A percentile compares a stretch with the other conserved stretches of the same genome.
Evolutionary conservation across 2,113 vertebrate species (phyloP).

Genomic region (Hirundichthys speculiger): DNA sequence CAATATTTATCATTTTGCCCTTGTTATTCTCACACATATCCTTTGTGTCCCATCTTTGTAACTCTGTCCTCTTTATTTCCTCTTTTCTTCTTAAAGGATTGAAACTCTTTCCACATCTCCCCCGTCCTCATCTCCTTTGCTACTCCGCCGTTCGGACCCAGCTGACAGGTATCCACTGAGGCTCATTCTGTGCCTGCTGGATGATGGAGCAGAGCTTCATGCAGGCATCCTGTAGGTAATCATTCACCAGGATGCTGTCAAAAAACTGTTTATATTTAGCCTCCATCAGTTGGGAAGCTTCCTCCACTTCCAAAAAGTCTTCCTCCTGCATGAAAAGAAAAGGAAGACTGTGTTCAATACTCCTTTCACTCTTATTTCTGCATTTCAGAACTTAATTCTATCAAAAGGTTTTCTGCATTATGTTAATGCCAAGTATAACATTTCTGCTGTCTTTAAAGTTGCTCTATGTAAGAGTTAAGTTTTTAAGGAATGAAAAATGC

Average conservation of each 20-base stretch:
- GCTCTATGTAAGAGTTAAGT: too few relatives aligned
- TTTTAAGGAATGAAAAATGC: too few relatives aligned
- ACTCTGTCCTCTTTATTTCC: not conserved
- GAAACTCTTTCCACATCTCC: not conserved
- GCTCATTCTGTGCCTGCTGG: constrained; percentile 84
- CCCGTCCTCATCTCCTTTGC: not conserved
- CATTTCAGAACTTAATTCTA: too few relatives aligned
- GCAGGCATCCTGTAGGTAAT: constrained; percentile 84
- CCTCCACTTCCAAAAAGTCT: constrained; percentile 89
- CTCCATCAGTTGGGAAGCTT: constrained; percentile 85
- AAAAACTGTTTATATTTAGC: constrained; percentile 89
- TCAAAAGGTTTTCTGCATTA: too few relatives aligned
- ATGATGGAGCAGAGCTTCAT: constrained; percentile 81
- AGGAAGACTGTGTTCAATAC: not conserved
- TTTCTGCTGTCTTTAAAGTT: too few relatives aligned
- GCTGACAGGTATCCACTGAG: constrained; percentile 88
- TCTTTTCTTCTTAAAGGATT: not conserved
- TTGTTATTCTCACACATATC: too few relatives aligned
- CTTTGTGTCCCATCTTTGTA: not conserved
- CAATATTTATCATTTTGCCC: too few relatives aligned
- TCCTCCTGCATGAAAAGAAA: constrained; percentile 81
- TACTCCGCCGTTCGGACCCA: constrained; percentile 78
- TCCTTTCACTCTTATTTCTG: too few relatives aligned
- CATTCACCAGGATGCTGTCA: constrained; percentile 88
- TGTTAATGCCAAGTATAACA: too few relatives aligned